These are phyloP conservation scores for Byasa hedistus DNA, from an alignment of 2,888 invertebrate species.

Conservation along the genomic window DNA sequence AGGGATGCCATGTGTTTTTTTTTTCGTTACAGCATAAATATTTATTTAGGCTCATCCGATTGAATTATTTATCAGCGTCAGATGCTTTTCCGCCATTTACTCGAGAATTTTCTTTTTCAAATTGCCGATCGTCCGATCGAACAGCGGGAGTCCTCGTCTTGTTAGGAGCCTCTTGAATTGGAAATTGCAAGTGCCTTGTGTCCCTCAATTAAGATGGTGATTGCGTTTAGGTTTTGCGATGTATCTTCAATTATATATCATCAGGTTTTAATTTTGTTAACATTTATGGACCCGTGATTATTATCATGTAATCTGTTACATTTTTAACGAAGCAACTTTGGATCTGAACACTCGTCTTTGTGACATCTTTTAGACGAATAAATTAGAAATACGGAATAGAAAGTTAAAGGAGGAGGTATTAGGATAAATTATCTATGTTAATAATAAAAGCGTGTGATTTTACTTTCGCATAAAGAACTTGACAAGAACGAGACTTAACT, in stretches of 20 bases:
- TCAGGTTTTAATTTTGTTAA: slow-evolving; percentile 23
- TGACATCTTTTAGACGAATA: not conserved
- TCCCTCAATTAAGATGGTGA: slow-evolving; percentile 22
- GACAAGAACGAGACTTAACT: no score
- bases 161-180: slow-evolving; percentile 30
- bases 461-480: no score
- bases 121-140: slow-evolving; percentile 36
- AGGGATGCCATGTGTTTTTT: not conserved
- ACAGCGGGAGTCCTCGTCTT: slow-evolving; percentile 31
- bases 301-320: not conserved
- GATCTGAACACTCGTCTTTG: not conserved
- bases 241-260: slow-evolving; percentile 17
- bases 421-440: no score
- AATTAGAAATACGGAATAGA: not conserved
- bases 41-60: slow-evolving; percentile 3
- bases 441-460: no score
- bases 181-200: slow-evolving; percentile 1
- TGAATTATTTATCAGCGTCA: slow-evolving; percentile 30
- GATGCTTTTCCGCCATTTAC: slow-evolving; percentile 66
- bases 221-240: slow-evolving; percentile 19
- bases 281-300: not conserved
- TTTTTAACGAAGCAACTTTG: not conserved
- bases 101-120: slow-evolving; percentile 45
- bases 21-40: not conserved
- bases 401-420: not conserved